These are phyloP conservation scores for Lapara coniferarum DNA, from an alignment of 2,888 invertebrate species.

Conservation along the genomic window DNA sequence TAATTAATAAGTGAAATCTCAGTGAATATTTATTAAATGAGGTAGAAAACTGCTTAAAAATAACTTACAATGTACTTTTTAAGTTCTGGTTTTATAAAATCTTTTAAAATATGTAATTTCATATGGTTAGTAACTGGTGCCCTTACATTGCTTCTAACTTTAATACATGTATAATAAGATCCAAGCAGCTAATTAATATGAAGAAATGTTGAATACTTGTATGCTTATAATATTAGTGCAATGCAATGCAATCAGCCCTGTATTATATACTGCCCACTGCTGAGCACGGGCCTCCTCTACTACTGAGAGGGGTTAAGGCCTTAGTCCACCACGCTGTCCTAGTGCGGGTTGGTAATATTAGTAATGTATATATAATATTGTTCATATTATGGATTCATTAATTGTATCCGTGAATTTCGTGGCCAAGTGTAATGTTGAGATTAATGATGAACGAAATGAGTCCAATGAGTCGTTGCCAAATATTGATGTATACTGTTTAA, in stretches of 20 bases:
- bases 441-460: neutral
- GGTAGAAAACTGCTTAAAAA: too few relatives aligned
- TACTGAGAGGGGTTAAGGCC: too few relatives aligned
- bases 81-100: too few relatives aligned
- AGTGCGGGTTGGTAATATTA: too few relatives aligned
- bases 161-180: neutral
- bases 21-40: too few relatives aligned
- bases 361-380: constrained; percentile 7
- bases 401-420: constrained; percentile 7
- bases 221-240: constrained; percentile 9
- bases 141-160: neutral
- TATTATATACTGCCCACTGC: too few relatives aligned
- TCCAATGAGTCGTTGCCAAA: neutral
- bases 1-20: too few relatives aligned
- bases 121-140: neutral
- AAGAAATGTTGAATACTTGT: neutral
- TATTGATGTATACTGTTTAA: constrained; percentile 7
- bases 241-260: too few relatives aligned
- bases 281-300: too few relatives aligned
- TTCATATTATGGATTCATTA: neutral
- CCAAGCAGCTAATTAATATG: neutral
- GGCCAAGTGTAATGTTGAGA: constrained; percentile 17
- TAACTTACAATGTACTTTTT: too few relatives aligned
- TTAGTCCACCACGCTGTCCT: too few relatives aligned
- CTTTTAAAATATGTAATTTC: too few relatives aligned